These are phyloP conservation scores for Sinelater perroti DNA, from an alignment of 2,888 invertebrate species.

Conservation along the genomic window DNA sequence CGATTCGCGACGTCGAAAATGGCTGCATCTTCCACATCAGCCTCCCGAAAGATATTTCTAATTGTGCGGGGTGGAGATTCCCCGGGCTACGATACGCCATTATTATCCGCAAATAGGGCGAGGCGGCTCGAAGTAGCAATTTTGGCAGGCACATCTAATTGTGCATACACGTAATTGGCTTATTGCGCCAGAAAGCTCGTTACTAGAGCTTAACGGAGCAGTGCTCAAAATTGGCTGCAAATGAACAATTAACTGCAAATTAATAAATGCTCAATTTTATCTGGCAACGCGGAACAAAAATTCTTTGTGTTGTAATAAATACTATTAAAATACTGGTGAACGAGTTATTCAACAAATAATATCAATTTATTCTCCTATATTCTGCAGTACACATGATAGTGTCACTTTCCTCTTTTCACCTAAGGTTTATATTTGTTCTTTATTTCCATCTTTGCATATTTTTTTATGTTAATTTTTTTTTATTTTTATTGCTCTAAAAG, in stretches of 20 bases:
- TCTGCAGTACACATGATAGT: no score
- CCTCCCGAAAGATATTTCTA: constrained; percentile 37
- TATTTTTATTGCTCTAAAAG: no score
- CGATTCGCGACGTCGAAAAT: constrained; percentile 30
- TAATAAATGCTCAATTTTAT: no score
- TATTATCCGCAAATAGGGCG: constrained; percentile 37
- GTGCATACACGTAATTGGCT: constrained; percentile 23
- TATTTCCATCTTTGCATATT: no score
- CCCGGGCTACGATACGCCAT: constrained; percentile 32
- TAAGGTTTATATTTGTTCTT: no score
- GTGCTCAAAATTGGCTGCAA: constrained; percentile 26
- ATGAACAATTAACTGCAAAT: constrained; percentile 32
- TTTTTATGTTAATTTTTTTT: no score
- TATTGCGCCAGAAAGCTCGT: constrained; percentile 31
- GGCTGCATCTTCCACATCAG: constrained; percentile 25
- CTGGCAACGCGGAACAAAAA: no score
- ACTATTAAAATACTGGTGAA: no score
- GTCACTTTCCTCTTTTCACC: no score
- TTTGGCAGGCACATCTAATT: constrained; percentile 24
- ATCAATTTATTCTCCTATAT: no score
- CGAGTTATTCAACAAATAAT: no score
- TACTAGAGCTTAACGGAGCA: constrained; percentile 18
- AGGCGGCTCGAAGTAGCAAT: constrained; percentile 25
- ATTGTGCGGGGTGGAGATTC: constrained; percentile 32
- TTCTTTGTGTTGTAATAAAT: no score